These are phyloP conservation scores for Agriotes lineatus DNA, from an alignment of 2,888 invertebrate species.

Conservation along the genomic window DNA sequence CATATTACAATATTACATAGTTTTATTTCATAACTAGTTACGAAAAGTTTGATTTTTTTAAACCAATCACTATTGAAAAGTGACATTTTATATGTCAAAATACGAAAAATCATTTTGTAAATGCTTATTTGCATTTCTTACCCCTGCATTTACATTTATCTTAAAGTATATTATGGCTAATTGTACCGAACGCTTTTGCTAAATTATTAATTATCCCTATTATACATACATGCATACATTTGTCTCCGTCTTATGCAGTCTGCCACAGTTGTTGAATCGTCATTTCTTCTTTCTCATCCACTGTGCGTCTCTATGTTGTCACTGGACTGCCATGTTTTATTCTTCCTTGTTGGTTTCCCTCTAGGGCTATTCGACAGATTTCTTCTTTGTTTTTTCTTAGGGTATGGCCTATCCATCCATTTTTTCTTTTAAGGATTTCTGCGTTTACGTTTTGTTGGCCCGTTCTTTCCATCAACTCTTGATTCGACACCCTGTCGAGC, in stretches of 20 bases:
- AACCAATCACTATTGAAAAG: no score
- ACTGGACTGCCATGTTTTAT: background rate
- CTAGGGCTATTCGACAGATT: no score
- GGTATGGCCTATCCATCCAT: background rate
- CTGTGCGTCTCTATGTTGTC: background rate
- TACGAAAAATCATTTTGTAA: no score
- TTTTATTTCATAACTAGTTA: no score
- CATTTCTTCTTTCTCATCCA: background rate
- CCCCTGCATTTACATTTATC: no score
- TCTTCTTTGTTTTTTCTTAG: no score
- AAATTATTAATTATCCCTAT: background rate
- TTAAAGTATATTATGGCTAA: no score
- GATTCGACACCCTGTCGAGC: background rate
- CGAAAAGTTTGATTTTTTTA: no score
- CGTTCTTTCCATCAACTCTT: background rate
- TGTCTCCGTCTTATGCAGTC: background rate
- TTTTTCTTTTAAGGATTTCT: background rate
- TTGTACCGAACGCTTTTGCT: no score
- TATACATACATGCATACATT: background rate
- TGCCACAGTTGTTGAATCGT: background rate
- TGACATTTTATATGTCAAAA: no score
- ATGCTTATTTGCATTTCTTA: no score
- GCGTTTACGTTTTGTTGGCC: background rate
- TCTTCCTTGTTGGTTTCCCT: background rate
- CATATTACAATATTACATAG: no score